Base-by-base conservation (phyloP, 2,113 vertebrate genomes). In the Alethe diademata region DNA sequence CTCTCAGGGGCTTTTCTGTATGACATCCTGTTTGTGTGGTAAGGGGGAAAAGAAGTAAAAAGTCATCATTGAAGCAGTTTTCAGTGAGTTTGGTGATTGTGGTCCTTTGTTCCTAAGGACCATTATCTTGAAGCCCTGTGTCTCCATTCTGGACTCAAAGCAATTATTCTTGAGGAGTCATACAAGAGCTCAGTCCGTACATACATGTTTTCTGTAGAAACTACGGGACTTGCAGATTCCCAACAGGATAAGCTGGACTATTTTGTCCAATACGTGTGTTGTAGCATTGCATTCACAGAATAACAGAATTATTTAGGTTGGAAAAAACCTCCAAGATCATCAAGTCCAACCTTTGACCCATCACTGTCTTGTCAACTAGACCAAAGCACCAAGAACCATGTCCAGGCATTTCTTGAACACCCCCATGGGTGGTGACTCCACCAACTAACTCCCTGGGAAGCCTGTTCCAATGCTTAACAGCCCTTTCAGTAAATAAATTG, bases 1-100 rank as follows among this genome's bases (percentile, higher is more conserved):
- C 57, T 73, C 20, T 51, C 2, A 0, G 25, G 12, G 2, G 2
- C 71, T 90, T 56, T 86, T 48, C 36, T 5, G 0, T 71, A 8
- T 54, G 35, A 61, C n/a, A 71, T 62, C 28, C 2, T 78, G 28
- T 64, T 78, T 56, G 35, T 67, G 35, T 54, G 53, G 47, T 42
- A 75, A 56, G 1, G 10, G 24, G 23, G 12, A 2, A 45, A 57
- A 70, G 60, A 65, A n/a, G 16, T 23, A 54, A 40, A 3, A 78
- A 24, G 16, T 72, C 19, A 24, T 82, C 48, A 66, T 60, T 75
- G 74, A 72, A 79, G 50, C 50, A 72, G 28, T 2, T 76, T 25
- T 26, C 16, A 16, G 38, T 60, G 50, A 81, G 45, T 80, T 61
- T 72, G 45, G 26, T 73, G 76, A n/a, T 89, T 1, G 1, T 24